Percentiles rank a stretch among this genome's conserved stretches.
Evolutionary conservation across 1,140 invertebrate species (phyloP).

Genomic region (Caenorhabditis inopinata): DNA sequence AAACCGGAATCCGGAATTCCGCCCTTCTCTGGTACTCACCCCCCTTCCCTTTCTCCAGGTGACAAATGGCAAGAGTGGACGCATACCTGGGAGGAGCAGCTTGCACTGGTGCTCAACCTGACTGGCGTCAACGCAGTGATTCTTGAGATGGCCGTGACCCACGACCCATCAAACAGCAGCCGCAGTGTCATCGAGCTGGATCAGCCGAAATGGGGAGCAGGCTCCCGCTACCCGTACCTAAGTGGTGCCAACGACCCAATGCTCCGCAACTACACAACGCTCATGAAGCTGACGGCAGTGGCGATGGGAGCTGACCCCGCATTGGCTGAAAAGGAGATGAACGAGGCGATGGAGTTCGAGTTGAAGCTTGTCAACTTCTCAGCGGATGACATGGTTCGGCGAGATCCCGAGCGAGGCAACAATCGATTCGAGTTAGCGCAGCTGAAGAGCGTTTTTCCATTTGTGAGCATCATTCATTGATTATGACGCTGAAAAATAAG

Average conservation of each 20-base stretch:
- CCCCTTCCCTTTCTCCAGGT: conserved; percentile 55
- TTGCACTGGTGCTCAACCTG: conserved; percentile 73
- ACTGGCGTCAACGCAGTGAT: conserved; percentile 88
- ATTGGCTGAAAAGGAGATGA: conserved; percentile 76
- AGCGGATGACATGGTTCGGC: conserved; percentile 55
- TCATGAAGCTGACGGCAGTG: conserved; percentile 77
- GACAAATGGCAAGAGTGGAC: conserved; percentile 74
- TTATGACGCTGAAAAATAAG: no score
- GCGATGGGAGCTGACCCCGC: conserved; percentile 77
- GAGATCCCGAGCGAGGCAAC: conserved; percentile 57
- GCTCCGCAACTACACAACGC: conserved; percentile 68
- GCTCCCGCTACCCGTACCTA: conserved; percentile 83
- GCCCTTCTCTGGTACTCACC: no score
- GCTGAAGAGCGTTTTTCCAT: conserved; percentile 52
- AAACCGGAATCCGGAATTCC: no score
- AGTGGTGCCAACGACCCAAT: conserved; percentile 67
- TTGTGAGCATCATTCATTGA: conserved; percentile 37
- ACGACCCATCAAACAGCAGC: conserved; percentile 80
- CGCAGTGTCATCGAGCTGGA: conserved; percentile 71
- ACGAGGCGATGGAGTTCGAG: conserved; percentile 84
- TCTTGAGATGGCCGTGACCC: conserved; percentile 84
- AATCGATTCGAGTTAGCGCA: conserved; percentile 55
- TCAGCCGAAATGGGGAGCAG: conserved; percentile 80
- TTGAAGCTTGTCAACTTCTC: conserved; percentile 80
- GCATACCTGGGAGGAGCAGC: conserved; percentile 76